Evolutionary conservation across 2,888 invertebrate genomes (phyloP).

Genomic region (Megamerina dolium): DNA sequence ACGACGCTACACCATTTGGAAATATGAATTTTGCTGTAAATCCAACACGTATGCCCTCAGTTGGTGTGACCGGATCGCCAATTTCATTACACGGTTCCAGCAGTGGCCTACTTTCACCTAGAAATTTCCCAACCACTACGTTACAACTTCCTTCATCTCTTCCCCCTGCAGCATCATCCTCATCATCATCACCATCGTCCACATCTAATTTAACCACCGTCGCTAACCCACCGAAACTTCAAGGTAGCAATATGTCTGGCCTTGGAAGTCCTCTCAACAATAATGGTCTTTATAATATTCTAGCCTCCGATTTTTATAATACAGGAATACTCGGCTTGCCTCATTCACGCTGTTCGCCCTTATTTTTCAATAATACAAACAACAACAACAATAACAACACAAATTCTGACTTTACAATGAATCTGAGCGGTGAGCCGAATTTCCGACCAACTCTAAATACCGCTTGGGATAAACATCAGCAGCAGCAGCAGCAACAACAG

Average conservation of each 20-base stretch:
- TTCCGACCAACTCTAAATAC: conserved; percentile 11
- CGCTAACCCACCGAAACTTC: conserved; percentile 38
- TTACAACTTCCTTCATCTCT: conserved; percentile 17
- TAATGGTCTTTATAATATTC: conserved; percentile 19
- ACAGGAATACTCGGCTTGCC: conserved; percentile 7
- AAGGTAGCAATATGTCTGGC: conserved; percentile 14
- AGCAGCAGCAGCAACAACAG: conserved; percentile 15
- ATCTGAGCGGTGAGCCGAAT: conserved; percentile 7
- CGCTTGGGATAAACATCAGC: conserved; percentile 19
- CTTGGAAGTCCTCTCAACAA: conserved; percentile 12
- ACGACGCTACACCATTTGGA: conserved; percentile 10
- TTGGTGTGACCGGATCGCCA: conserved; percentile 8
- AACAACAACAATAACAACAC: conserved; percentile 17
- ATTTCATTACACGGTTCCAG: conserved; percentile 16
- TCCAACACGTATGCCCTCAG: conserved; percentile 4
- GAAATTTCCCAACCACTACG: conserved; percentile 15
- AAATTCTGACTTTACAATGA: conserved; percentile 5
- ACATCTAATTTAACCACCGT: conserved; percentile 20
- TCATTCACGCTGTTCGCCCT: conserved; percentile 8
- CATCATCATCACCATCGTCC: no score
- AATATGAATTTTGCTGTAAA: conserved; percentile 13
- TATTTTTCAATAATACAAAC: conserved; percentile 20
- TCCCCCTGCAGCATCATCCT: conserved; percentile 21
- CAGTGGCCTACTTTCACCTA: conserved; percentile 13
- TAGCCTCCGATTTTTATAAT: conserved; percentile 29